These are phyloP conservation scores for Myanophis thanlyinensis DNA, from an alignment of 2,113 vertebrate species.

Conservation along the genomic window DNA sequence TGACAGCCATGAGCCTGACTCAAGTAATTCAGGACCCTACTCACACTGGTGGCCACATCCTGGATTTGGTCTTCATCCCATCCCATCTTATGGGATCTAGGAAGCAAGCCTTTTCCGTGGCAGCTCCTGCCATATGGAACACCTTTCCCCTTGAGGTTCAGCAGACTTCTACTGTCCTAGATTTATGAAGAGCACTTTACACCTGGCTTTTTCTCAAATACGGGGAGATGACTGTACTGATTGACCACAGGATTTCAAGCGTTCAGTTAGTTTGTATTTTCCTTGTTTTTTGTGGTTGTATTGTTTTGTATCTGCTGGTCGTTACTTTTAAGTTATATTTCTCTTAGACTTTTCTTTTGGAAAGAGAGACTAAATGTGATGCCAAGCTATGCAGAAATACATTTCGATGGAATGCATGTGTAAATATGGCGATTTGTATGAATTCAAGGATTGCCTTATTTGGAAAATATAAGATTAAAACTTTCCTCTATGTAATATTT, in stretches of 20 bases:
- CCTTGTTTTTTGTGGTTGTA: not conserved
- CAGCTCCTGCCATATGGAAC: no score
- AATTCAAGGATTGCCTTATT: not conserved
- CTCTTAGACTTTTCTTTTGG: not conserved
- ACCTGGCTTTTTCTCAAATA: no score
- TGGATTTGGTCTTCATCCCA: no score
- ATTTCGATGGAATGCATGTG: not conserved
- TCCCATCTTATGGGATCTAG: no score
- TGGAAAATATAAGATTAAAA: not conserved
- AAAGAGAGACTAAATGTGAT: not conserved
- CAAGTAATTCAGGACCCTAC: no score
- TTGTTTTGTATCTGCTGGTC: not conserved
- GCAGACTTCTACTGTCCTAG: no score
- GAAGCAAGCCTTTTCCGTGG: no score
- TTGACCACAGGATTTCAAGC: not conserved
- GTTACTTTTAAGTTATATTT: not conserved
- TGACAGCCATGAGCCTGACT: no score
- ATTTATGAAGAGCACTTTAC: no score
- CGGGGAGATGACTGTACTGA: not conserved
- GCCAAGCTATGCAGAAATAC: not conserved
- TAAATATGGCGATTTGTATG: no score
- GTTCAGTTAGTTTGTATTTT: not conserved
- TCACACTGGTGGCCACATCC: no score
- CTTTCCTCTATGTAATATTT: fast-evolving
- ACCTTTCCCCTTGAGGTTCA: no score